These are phyloP conservation scores for Lysandra bellargus DNA, from an alignment of 2,888 invertebrate species.

Conservation along the genomic window DNA sequence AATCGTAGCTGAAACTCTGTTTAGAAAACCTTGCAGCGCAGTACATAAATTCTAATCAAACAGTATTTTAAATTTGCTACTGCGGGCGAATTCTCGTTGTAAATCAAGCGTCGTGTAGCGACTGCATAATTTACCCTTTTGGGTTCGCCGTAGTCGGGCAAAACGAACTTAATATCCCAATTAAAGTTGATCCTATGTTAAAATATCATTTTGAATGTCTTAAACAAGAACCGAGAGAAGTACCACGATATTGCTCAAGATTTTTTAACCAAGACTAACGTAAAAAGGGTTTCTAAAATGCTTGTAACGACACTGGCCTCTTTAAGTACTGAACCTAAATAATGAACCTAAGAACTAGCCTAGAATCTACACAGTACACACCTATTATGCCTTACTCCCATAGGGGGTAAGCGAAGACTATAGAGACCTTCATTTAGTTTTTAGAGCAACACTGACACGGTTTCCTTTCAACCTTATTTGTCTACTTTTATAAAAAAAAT, in stretches of 20 bases:
- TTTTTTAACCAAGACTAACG: background rate
- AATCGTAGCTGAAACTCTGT: background rate
- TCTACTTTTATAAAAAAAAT: background rate
- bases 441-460: conserved; percentile 2
- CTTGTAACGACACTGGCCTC: background rate
- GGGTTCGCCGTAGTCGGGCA: background rate
- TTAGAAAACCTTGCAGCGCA: background rate
- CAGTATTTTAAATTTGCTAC: background rate
- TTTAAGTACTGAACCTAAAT: too few species aligned
- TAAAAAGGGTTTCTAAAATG: background rate
- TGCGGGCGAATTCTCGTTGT: background rate
- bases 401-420: background rate
- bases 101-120: conserved; percentile 5
- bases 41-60: background rate
- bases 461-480: background rate
- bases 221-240: background rate
- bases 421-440: background rate
- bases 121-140: background rate
- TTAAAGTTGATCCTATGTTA: background rate
- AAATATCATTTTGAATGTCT: background rate
- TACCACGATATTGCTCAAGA: background rate
- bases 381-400: background rate
- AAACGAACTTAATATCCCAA: background rate
- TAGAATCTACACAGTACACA: background rate
- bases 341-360: too few species aligned